A percentile compares a stretch with the other conserved stretches of the same genome.
Conservation (phyloP, 2,113 vertebrate species). For the Corydoras sp. region DNA sequence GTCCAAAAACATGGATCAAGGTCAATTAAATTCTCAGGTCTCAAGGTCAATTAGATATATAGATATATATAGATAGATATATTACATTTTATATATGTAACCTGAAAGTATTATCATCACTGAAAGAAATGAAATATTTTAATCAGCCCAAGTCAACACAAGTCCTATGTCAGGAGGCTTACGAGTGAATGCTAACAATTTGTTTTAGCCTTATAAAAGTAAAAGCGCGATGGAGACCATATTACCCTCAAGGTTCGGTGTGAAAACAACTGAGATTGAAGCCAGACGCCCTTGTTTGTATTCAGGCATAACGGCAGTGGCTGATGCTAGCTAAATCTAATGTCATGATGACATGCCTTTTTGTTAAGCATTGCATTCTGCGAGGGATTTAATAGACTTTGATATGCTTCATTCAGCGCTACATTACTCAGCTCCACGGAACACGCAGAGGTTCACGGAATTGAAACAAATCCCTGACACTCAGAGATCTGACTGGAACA, state of each 20-base stretch:
- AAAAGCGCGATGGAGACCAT: constrained; percentile 51
- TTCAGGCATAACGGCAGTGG: constrained; percentile 46
- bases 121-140: constrained; percentile 66
- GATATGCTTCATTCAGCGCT: constrained; percentile 33
- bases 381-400: constrained; percentile 45
- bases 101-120: constrained; percentile 32
- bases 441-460: background rate
- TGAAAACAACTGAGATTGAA: constrained; percentile 50
- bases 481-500: too few relatives aligned
- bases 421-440: constrained; percentile 6
- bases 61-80: too few relatives aligned
- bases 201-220: constrained; percentile 78
- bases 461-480: background rate
- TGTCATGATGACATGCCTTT: constrained; percentile 44
- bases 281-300: constrained; percentile 49
- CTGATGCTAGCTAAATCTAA: constrained; percentile 42
- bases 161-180: constrained; percentile 39
- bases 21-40: too few relatives aligned
- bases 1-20: too few relatives aligned
- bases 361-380: constrained; percentile 28
- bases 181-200: constrained; percentile 61
- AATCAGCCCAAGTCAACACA: constrained; percentile 46
- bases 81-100: constrained; percentile 8
- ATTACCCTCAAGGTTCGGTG: constrained; percentile 31
- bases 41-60: too few relatives aligned